A percentile compares a stretch with the other conserved stretches of the same genome.
These are phyloP conservation scores for Hoplodrina blanda DNA, from an alignment of 2,888 invertebrate genomes.

Conservation along the genomic window DNA sequence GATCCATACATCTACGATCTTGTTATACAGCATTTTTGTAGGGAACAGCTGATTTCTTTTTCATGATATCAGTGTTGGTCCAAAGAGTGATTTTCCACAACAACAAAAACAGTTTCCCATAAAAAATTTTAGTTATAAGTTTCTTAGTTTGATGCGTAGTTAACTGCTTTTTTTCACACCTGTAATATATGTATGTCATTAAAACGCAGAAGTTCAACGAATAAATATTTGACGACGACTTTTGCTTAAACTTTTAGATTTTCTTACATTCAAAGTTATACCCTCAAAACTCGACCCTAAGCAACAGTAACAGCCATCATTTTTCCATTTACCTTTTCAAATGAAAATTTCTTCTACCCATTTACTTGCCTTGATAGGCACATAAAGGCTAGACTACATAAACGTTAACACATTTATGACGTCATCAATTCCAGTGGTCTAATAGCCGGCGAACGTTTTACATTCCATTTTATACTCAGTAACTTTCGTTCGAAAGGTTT, in stretches of 20 bases:
- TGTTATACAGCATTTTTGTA: too few species aligned
- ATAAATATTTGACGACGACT: not conserved
- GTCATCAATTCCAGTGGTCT: slow-evolving; percentile 53
- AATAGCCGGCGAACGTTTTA: slow-evolving; percentile 46
- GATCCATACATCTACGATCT: too few species aligned
- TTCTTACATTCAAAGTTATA: too few species aligned
- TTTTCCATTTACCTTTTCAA: slow-evolving; percentile 14
- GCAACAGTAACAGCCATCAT: not conserved
- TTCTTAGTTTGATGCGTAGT: too few species aligned
- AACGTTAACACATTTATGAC: slow-evolving; percentile 48
- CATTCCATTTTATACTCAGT: slow-evolving; percentile 44
- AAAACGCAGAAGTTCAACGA: not conserved
- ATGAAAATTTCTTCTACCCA: slow-evolving; percentile 10
- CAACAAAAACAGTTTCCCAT: too few species aligned
- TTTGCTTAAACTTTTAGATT: not conserved
- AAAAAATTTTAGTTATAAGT: too few species aligned
- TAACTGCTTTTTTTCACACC: too few species aligned
- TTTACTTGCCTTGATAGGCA: slow-evolving; percentile 28
- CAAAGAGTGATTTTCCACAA: too few species aligned
- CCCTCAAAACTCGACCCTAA: not conserved
- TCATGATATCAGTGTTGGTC: too few species aligned
- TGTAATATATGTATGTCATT: too few species aligned
- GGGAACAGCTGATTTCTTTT: too few species aligned
- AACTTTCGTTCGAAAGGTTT: slow-evolving; percentile 51
- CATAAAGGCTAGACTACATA: slow-evolving; percentile 51